Evolutionary conservation across 2,888 invertebrate species (phyloP).

Genomic region (Tinea pellionella): DNA sequence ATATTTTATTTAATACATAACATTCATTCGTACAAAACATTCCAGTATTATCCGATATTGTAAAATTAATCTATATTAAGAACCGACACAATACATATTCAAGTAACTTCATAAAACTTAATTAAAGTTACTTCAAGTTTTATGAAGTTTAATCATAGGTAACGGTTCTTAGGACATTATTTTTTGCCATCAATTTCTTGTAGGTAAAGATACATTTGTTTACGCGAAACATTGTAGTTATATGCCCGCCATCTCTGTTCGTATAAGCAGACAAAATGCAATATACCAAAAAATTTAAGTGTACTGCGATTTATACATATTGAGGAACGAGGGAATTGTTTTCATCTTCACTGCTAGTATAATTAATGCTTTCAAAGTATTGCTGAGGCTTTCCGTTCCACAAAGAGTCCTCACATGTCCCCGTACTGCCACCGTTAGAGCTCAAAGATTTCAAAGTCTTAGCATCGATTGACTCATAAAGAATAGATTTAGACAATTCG

Average conservation of each 20-base stretch:
- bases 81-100: too few relatives aligned
- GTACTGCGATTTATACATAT: neutral
- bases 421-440: slow-evolving; percentile 30
- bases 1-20: neutral
- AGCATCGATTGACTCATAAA: slow-evolving; percentile 49
- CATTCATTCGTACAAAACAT: neutral
- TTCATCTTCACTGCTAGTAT: slow-evolving; percentile 35
- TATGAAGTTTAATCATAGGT: slow-evolving; percentile 16
- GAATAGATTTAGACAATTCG: slow-evolving; percentile 37
- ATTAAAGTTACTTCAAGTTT: slow-evolving; percentile 3
- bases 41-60: neutral
- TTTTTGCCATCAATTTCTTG: too few relatives aligned
- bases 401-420: slow-evolving; percentile 61
- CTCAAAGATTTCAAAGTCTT: slow-evolving; percentile 29
- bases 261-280: too few relatives aligned
- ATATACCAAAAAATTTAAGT: too few relatives aligned
- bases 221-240: too few relatives aligned
- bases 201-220: too few relatives aligned
- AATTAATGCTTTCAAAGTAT: slow-evolving; percentile 77
- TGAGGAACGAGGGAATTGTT: neutral
- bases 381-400: slow-evolving; percentile 66
- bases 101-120: too few relatives aligned
- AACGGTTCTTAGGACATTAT: too few relatives aligned
- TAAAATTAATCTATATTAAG: neutral
- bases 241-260: too few relatives aligned